These are phyloP conservation scores for Plumapathes pennacea DNA, from an alignment of 92 coral and sea anemone genomes.

Conservation along the genomic window DNA sequence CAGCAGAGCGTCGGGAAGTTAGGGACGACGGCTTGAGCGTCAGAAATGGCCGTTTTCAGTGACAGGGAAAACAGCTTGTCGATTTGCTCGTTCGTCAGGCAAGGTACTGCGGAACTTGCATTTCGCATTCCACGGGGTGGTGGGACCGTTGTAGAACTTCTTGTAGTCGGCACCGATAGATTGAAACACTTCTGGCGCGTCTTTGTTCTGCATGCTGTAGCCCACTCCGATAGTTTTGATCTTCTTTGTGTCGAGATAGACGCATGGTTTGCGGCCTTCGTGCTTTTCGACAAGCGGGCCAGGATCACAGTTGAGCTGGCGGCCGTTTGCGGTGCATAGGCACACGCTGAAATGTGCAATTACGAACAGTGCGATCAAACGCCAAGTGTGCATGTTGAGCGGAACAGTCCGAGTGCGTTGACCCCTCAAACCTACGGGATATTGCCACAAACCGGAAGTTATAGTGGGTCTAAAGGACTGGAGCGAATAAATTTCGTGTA, in stretches of 20 bases:
- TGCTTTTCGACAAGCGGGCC: conserved; percentile 47
- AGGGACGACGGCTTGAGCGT: conserved; percentile 58
- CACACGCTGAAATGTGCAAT: no score
- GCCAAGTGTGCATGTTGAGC: no score
- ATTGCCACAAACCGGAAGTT: no score
- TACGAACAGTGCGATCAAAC: no score
- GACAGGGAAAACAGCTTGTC: conserved; percentile 51
- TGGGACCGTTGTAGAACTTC: conserved; percentile 67
- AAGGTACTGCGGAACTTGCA: conserved; percentile 75
- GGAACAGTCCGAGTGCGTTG: no score
- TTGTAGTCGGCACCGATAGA: conserved; percentile 77
- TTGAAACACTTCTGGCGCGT: conserved; percentile 56
- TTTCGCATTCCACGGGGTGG: conserved; percentile 26
- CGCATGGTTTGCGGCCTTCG: conserved; percentile 74
- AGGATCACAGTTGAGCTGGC: no score
- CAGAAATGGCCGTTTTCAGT: conserved; percentile 55
- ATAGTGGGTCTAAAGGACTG: no score
- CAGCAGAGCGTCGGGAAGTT: conserved; percentile 76
- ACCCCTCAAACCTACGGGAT: no score
- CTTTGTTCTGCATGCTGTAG: conserved; percentile 61
- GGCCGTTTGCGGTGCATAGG: no score
- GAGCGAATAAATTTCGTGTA: no score
- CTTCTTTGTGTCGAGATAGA: conserved; percentile 69
- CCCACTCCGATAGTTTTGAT: conserved; percentile 83
- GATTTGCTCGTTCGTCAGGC: conserved; percentile 66